A percentile compares a stretch with the other conserved stretches of the same genome.
Conservation (phyloP, 2,797 vertebrate species). For the Eulemur albifrons region DNA sequence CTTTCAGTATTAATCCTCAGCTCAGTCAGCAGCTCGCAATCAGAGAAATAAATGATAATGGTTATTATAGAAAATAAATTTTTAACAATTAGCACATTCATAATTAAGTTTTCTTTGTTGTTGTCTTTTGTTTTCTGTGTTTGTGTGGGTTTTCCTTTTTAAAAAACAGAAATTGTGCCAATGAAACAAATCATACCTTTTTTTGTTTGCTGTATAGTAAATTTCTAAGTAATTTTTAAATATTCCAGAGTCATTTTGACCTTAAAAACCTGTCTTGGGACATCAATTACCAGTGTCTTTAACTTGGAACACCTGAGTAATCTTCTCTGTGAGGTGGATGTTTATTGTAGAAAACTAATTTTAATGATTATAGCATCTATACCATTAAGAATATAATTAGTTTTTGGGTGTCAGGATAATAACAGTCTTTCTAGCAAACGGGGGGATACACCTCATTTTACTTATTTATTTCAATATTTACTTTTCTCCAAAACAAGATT, state of each 20-base stretch:
- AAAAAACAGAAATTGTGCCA: not conserved
- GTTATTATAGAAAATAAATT: not conserved
- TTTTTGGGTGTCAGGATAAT: constrained; percentile 55
- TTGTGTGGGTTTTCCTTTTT: not conserved
- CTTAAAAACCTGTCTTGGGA: not conserved
- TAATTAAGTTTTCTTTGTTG: not conserved
- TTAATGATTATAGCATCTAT: not conserved
- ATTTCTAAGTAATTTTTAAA: not conserved
- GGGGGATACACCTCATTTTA: not conserved
- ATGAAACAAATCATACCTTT: not conserved
- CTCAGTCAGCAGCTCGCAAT: not conserved
- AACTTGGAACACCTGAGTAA: not conserved
- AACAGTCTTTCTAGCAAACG: not conserved
- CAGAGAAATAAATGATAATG: not conserved
- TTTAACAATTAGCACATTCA: not conserved
- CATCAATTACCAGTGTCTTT: not conserved
- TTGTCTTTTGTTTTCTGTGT: not conserved
- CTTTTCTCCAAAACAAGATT: constrained; percentile 58
- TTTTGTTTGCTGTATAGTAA: not conserved
- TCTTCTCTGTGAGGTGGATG: not conserved
- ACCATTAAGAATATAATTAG: constrained; percentile 44
- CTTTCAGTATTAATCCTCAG: not conserved
- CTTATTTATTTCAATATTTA: constrained; percentile 57
- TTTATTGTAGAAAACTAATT: not conserved
- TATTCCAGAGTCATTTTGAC: not conserved